A percentile compares a stretch with the other conserved stretches of the same genome.
Evolutionary conservation across 2,113 vertebrate genomes (phyloP).

Genomic region (Oreocharis arfaki): DNA sequence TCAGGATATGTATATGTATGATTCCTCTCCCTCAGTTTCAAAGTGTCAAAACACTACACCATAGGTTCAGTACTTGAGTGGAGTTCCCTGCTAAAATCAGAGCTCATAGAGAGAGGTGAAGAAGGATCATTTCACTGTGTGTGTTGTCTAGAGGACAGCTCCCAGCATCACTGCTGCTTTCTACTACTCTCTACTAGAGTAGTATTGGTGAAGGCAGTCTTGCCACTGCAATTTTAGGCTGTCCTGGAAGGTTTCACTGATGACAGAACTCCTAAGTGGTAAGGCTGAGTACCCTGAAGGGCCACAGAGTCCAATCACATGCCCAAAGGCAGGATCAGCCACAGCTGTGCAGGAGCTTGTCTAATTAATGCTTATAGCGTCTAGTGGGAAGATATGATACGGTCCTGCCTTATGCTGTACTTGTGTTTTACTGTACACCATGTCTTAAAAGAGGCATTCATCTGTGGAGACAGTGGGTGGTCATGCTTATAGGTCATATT

Average conservation of each 20-base stretch:
- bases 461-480: not conserved
- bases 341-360: not conserved
- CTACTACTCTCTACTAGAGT: not conserved
- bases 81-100: not conserved
- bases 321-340: not conserved
- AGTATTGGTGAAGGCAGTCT: not conserved
- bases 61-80: not conserved
- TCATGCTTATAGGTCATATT: not conserved
- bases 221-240: not conserved
- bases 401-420: not conserved
- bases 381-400: not conserved
- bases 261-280: accelerated
- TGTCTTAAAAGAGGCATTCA: not conserved
- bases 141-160: not conserved
- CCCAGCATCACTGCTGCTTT: accelerated
- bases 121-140: not conserved
- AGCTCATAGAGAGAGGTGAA: not conserved
- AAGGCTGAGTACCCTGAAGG: not conserved
- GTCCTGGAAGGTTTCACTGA: not conserved
- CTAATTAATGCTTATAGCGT: not conserved
- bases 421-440: not conserved
- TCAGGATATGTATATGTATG: no score
- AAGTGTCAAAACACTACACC: not conserved
- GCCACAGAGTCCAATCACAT: not conserved
- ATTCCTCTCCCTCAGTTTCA: not conserved